Conservation (phyloP, 2,888 invertebrate species). For the Cybosia mesomella region DNA sequence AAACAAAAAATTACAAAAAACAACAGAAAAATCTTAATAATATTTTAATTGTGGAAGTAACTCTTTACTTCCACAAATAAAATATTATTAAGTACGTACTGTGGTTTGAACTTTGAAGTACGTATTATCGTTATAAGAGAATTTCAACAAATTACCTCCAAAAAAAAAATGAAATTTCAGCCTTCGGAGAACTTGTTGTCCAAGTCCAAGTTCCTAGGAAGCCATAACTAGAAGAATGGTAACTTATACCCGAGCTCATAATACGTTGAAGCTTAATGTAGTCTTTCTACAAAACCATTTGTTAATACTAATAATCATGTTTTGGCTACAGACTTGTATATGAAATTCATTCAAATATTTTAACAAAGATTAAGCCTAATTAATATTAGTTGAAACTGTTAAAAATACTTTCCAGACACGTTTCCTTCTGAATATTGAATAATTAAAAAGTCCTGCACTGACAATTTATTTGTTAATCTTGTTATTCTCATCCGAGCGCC, state of each 20-base stretch:
- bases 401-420: background rate
- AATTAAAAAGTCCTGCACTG: background rate
- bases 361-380: background rate
- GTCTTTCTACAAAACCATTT: background rate
- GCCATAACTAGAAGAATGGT: background rate
- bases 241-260: background rate
- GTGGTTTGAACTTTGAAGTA: background rate
- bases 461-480: background rate
- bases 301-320: conserved; percentile 6
- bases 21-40: too few relatives aligned
- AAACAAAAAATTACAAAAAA: background rate
- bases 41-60: too few relatives aligned
- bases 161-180: background rate
- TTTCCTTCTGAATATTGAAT: background rate
- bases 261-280: conserved; percentile 5
- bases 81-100: background rate
- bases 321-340: conserved; percentile 12
- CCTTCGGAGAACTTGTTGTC: background rate
- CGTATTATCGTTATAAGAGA: background rate
- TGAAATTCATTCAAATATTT: background rate
- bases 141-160: background rate
- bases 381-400: background rate
- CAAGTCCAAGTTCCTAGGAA: background rate
- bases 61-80: too few relatives aligned
- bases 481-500: too few relatives aligned